These are phyloP conservation scores for Eurytemora carolleeae DNA, from an alignment of 1,140 invertebrate genomes.

Conservation along the genomic window DNA sequence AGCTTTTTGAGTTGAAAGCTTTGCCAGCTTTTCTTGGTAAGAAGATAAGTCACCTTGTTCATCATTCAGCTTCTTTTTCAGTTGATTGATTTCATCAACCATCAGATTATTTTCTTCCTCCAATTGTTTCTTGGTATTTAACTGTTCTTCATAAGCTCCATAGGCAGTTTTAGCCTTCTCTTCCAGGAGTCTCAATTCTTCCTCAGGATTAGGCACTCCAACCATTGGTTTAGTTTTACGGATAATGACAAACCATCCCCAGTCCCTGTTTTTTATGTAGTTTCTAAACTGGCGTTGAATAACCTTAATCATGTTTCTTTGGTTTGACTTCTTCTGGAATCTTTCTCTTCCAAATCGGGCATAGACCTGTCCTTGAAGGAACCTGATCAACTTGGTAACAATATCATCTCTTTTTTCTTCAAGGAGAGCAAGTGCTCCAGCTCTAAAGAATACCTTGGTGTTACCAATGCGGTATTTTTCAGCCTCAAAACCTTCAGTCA, in stretches of 20 bases:
- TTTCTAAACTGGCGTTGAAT: conserved; percentile 97
- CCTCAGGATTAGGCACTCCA: conserved; percentile 90
- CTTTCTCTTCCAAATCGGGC: conserved; percentile 59
- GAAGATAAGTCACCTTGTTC: conserved; percentile 14
- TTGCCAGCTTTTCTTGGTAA: conserved; percentile 12
- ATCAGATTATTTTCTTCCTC: conserved; percentile 16
- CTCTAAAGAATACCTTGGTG: conserved; percentile 99
- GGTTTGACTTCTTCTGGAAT: conserved; percentile 53
- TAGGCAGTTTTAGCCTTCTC: conserved; percentile 16
- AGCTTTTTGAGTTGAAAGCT: conserved; percentile 11
- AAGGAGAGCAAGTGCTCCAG: conserved; percentile 98
- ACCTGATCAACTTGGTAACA: conserved; percentile 89
- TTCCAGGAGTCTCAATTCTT: conserved; percentile 25
- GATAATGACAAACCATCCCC: conserved; percentile 99
- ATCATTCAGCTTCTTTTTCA: conserved; percentile 14
- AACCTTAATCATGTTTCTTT: conserved; percentile 44
- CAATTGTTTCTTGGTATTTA: conserved; percentile 16
- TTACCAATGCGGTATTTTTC: conserved; percentile 86
- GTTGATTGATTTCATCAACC: conserved; percentile 15
- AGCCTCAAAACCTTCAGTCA: conserved; percentile 47
- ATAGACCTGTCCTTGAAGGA: conserved; percentile 89
- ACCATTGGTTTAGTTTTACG: conserved; percentile 94
- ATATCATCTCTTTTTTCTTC: conserved; percentile 99
- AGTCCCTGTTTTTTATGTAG: conserved; percentile 90
- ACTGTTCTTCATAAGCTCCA: conserved; percentile 15